Percentiles rank a stretch among this genome's conserved stretches.
Conservation (phyloP, 1,140 invertebrate genomes). For the Yoshiicerus persimilis region DNA sequence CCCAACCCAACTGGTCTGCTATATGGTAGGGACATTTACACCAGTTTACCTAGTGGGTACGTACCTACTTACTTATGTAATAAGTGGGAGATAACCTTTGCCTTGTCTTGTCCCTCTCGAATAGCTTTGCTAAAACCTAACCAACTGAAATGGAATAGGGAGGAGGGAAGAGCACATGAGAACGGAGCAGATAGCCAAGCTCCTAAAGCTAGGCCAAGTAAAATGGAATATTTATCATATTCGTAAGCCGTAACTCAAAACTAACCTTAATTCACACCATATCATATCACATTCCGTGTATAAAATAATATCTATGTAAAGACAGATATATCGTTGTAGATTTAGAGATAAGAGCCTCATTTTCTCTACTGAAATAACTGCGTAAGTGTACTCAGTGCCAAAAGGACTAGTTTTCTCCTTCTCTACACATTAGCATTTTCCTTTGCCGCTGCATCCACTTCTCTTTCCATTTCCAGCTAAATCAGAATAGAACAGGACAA, state of each 20-base stretch:
- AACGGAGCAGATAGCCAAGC: not conserved
- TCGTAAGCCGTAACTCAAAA: slow-evolving; percentile 1
- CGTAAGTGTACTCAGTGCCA: not conserved
- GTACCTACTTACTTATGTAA: not conserved
- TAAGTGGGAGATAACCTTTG: not conserved
- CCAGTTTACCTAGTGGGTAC: too few relatives aligned
- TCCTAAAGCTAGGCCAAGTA: not conserved
- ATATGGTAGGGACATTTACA: too few relatives aligned
- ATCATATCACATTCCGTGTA: not conserved
- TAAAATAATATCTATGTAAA: not conserved
- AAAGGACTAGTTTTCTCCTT: not conserved
- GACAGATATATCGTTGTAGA: not conserved
- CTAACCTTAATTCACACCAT: slow-evolving; percentile 15
- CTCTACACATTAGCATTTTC: not conserved
- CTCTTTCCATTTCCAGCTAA: not conserved
- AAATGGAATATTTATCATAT: slow-evolving; percentile 19
- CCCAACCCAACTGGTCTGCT: not conserved
- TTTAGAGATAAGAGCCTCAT: slow-evolving; percentile 9
- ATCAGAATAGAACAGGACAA: not conserved
- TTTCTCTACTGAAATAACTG: slow-evolving; percentile 3
- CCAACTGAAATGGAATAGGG: not conserved
- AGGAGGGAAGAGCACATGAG: not conserved
- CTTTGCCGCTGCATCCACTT: not conserved
- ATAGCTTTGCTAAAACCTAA: not conserved
- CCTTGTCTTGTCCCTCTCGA: not conserved